A percentile compares a stretch with the other conserved stretches of the same genome.
Evolutionary conservation across 2,888 invertebrate genomes (phyloP).

Genomic region (Antheraea yamamai): DNA sequence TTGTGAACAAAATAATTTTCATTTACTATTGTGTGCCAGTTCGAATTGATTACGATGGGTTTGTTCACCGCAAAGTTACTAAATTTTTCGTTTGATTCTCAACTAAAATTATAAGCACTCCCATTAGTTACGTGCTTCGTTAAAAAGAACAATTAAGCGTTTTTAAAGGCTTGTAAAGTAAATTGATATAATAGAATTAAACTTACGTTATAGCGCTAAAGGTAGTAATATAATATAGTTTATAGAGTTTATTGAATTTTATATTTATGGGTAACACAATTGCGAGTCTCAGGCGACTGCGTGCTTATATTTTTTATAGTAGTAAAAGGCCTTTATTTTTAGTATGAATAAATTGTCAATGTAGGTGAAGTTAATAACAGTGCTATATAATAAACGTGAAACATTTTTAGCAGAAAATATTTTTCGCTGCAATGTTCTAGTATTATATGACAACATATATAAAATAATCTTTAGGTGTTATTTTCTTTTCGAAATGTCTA

Average conservation of each 20-base stretch:
- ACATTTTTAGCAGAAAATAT: conserved; percentile 11
- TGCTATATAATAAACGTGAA: conserved; percentile 1
- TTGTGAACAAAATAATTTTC: too few relatives aligned
- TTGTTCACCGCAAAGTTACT: background rate
- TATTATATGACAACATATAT: background rate
- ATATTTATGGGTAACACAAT: conserved; percentile 28
- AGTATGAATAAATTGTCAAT: conserved; percentile 7
- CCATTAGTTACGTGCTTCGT: background rate
- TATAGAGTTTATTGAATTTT: conserved; percentile 33
- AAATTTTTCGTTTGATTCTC: background rate
- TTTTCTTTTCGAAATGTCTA: background rate
- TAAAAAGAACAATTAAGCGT: background rate
- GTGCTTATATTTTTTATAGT: conserved; percentile 31
- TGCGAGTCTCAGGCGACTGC: conserved; percentile 25
- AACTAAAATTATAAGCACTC: background rate
- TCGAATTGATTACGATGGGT: too few relatives aligned
- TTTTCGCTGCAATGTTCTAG: background rate
- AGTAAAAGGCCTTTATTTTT: conserved; percentile 34
- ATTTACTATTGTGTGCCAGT: too few relatives aligned
- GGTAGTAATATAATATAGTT: conserved; percentile 24
- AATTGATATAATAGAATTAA: background rate
- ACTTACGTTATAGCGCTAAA: conserved; percentile 16
- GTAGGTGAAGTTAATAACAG: background rate
- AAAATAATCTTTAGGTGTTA: background rate
- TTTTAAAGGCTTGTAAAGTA: conserved; percentile 4